Evolutionary conservation across 2,888 invertebrate species (phyloP).

Genomic region (Drosophila nigricruria): DNA sequence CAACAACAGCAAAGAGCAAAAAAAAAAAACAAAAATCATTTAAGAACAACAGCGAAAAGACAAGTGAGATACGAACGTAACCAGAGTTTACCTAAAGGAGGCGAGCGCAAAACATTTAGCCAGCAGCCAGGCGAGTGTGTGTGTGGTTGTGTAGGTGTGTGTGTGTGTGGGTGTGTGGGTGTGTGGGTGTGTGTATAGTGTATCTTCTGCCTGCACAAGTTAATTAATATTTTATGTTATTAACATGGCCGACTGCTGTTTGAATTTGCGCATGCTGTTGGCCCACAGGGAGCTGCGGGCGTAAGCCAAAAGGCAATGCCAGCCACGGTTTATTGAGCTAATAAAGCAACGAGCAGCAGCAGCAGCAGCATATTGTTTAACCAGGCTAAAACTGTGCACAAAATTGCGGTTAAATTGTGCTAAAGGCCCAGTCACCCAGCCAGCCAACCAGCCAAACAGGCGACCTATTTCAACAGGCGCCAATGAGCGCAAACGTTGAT

Average conservation of each 20-base stretch:
- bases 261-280: conserved; percentile 37
- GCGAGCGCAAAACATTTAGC: conserved; percentile 32
- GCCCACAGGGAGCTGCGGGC: conserved; percentile 22
- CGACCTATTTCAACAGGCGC: conserved; percentile 33
- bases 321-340: conserved; percentile 62
- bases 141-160: background rate
- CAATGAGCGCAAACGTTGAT: conserved; percentile 42
- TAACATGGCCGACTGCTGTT: conserved; percentile 64
- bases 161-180: background rate
- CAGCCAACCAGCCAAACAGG: background rate
- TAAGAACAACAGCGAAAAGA: conserved; percentile 36
- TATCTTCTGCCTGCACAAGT: conserved; percentile 56
- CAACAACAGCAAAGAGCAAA: conserved; percentile 13
- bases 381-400: conserved; percentile 68
- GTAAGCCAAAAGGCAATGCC: conserved; percentile 21
- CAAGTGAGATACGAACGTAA: conserved; percentile 44
- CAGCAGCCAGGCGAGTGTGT: conserved; percentile 10
- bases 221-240: conserved; percentile 78
- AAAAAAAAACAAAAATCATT: conserved; percentile 10
- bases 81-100: conserved; percentile 48
- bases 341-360: conserved; percentile 53
- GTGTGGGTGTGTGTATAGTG: conserved; percentile 22
- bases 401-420: conserved; percentile 63
- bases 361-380: conserved; percentile 61
- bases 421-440: background rate